These are phyloP conservation scores for Cheirogaleus major DNA, from an alignment of 2,797 vertebrate species.

Conservation along the genomic window DNA sequence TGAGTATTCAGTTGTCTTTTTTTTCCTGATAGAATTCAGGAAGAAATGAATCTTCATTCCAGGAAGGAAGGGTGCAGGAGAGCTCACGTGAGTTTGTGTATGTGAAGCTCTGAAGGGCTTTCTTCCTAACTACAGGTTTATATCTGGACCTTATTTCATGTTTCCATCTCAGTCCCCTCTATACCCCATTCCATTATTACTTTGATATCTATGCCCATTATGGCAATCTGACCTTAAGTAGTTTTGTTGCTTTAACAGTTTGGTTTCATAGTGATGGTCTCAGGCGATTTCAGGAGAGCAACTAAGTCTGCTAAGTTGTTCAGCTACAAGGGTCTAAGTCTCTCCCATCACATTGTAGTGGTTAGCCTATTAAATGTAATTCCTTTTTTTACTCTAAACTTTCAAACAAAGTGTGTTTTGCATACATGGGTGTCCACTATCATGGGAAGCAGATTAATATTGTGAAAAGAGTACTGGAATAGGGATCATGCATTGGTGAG, in stretches of 20 bases:
- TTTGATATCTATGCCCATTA: background rate
- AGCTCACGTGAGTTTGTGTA: background rate
- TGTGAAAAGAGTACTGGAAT: background rate
- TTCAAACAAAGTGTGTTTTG: background rate
- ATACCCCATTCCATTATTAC: background rate
- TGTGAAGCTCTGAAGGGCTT: background rate
- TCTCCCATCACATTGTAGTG: background rate
- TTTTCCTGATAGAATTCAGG: background rate
- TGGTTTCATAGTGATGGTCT: background rate
- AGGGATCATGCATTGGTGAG: background rate
- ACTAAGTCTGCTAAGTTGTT: background rate
- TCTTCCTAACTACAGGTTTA: background rate
- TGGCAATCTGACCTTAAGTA: background rate
- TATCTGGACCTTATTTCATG: background rate
- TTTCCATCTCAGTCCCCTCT: background rate
- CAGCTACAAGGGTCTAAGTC: background rate
- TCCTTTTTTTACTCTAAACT: background rate
- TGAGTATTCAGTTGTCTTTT: background rate
- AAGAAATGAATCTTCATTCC: background rate
- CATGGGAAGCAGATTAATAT: background rate
- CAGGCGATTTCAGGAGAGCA: background rate
- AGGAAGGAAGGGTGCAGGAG: background rate
- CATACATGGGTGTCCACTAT: background rate
- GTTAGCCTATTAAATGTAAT: background rate
- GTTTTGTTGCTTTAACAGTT: background rate